Base-by-base conservation (phyloP, 37 sponge, comb jelly and placozoan species). In the Ianthella basta region DNA sequence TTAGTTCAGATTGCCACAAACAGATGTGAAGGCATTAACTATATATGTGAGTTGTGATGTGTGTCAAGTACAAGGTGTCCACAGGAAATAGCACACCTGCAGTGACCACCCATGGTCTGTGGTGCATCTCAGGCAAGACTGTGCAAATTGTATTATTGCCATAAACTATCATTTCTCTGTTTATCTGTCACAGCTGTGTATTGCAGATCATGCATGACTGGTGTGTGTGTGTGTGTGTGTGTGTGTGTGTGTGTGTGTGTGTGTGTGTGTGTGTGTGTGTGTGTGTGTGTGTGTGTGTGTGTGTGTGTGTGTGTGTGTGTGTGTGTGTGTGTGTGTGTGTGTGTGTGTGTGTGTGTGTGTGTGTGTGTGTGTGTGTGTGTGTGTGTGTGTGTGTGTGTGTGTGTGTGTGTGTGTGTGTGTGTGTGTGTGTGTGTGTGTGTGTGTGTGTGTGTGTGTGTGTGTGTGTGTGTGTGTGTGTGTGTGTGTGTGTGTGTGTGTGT, bases 311-410 rank as follows among this genome's bases (percentile, higher is more conserved):
- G 79, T 78, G 55, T 41, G 54, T 78, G 79, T 78, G 53, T 78
- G 79, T 78, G 79, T 78, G 41, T 78, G 79, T 78, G 79, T 78
- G 79, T 39, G 53, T 78, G 79, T 78, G 41, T 78, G 79, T 78
- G 79, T 78, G 55, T 78, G 79, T 78, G 79, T 78, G 79, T 40
- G 55, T 78, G 79, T 78, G 55, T 78, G 55, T 78, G 5, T 78
- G 55, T 78, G 79, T 78, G 79, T 78, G 79, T 78, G 79, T 78
- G 41, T 78, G 79, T 78, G 79, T 78, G 79, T 78, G 79, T 78
- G 79, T 78, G 79, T 78, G 79, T 78, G 41, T 78, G 79, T 78
- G 53, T 10, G 53, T 78, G 53, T 40, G 79, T 78, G 10, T 41
- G 54, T 78, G 79, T 78, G 79, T 78, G 79, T 78, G 79, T 78